Conservation (phyloP, 2,797 vertebrate species). For the Sebastes oblongus region DNA sequence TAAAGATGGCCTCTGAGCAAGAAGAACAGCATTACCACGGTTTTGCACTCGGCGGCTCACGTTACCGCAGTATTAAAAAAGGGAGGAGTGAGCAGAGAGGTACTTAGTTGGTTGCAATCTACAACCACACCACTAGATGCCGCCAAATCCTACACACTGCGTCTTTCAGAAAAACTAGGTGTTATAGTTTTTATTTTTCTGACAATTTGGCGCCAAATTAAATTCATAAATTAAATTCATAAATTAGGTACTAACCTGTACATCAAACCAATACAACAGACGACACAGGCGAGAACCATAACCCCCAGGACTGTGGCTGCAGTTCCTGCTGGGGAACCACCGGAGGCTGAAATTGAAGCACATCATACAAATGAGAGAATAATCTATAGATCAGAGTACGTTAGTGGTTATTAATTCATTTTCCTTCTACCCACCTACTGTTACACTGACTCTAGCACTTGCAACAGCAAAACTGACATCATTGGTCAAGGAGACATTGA, state of each 20-base stretch:
- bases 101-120: no score
- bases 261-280: slow-evolving; percentile 82
- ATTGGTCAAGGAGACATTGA: slow-evolving; percentile 92
- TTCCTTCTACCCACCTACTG: slow-evolving; percentile 76
- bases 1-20: no score
- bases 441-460: slow-evolving; percentile 87
- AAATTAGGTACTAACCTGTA: slow-evolving; percentile 80
- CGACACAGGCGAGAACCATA: slow-evolving; percentile 76
- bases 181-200: background rate
- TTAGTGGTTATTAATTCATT: background rate
- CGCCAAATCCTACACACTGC: background rate
- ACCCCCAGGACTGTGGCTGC: slow-evolving; percentile 80
- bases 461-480: slow-evolving; percentile 89
- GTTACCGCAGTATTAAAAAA: no score
- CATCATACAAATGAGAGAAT: slow-evolving; percentile 1
- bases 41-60: no score
- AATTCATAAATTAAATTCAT: background rate
- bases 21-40: no score
- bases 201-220: background rate
- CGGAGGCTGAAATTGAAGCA: slow-evolving; percentile 63
- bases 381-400: background rate
- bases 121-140: no score
- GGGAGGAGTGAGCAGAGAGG: rapidly evolving
- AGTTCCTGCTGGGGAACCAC: slow-evolving; percentile 74
- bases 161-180: rapidly evolving